Percentiles rank a stretch among this genome's conserved stretches.
Evolutionary conservation across 1,140 invertebrate species (phyloP).

Genomic region (Diorhabda sublineata): DNA sequence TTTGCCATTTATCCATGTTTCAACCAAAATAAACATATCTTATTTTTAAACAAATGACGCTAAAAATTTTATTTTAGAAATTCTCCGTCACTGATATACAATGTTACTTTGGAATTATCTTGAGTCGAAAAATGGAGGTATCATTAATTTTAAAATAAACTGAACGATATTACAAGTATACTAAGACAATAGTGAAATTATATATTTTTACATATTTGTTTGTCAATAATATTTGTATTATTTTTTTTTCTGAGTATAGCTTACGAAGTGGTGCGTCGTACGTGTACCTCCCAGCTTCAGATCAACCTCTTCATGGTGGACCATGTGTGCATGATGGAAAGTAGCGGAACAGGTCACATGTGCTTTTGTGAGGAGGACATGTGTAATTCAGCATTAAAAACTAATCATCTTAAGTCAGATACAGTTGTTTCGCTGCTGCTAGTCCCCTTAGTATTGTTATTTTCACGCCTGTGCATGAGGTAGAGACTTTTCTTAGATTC

Average conservation of each 20-base stretch:
- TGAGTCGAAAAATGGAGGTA: no score
- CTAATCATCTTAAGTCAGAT: slow-evolving; percentile 7
- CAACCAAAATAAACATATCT: no score
- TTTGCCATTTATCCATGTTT: no score
- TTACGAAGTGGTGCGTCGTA: slow-evolving; percentile 82
- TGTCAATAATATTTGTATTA: slow-evolving; percentile 9
- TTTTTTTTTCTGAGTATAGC: slow-evolving; percentile 56
- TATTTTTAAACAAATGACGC: no score
- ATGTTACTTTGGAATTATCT: no score
- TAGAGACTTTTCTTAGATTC: slow-evolving; percentile 27
- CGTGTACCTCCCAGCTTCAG: slow-evolving; percentile 86
- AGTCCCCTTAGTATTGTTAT: slow-evolving; percentile 32
- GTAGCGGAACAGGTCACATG: slow-evolving; percentile 93
- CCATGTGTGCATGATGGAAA: slow-evolving; percentile 97
- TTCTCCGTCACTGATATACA: no score
- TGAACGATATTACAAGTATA: no score
- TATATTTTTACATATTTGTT: neutral
- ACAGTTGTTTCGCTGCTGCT: slow-evolving; percentile 17
- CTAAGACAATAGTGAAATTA: neutral
- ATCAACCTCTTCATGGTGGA: slow-evolving; percentile 97
- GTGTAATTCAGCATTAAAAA: slow-evolving; percentile 65
- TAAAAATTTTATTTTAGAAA: no score
- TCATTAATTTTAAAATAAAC: no score
- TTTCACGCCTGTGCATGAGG: slow-evolving; percentile 40
- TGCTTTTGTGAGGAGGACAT: slow-evolving; percentile 96